Conservation (phyloP, 1,140 invertebrate genomes). For the Cataglyphis hispanica region DNA sequence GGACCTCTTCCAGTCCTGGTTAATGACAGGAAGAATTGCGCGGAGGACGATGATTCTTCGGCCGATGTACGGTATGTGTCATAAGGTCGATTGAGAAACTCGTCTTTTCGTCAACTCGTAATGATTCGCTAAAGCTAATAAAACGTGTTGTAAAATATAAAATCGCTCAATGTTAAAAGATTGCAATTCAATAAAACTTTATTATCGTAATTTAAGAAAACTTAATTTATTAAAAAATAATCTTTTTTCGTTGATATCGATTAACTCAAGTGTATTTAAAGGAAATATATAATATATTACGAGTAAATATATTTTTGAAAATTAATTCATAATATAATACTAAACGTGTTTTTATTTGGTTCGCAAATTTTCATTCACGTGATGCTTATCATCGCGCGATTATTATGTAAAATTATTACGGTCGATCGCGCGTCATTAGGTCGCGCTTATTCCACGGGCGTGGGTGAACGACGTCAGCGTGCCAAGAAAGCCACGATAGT, state of each 20-base stretch:
- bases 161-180: not conserved
- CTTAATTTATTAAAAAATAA: not conserved
- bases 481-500: slow-evolving; percentile 42
- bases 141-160: not conserved
- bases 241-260: not conserved
- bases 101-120: not conserved
- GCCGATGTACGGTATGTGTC: not conserved
- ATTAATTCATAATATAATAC: not conserved
- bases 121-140: not conserved
- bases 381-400: not conserved
- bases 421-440: slow-evolving; percentile 48
- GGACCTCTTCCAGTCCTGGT: slow-evolving; percentile 73
- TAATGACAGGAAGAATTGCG: slow-evolving; percentile 38
- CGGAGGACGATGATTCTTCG: slow-evolving; percentile 22
- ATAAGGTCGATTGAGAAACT: slow-evolving; percentile 11
- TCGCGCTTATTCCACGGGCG: slow-evolving; percentile 42
- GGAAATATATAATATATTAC: not conserved
- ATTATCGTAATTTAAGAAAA: not conserved
- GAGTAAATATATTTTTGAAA: not conserved
- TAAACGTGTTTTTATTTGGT: not conserved
- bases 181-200: not conserved
- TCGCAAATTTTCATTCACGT: slow-evolving; percentile 36
- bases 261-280: not conserved
- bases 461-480: slow-evolving; percentile 32
- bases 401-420: slow-evolving; percentile 56